phyloP scores from a whole-genome alignment of 92 coral and sea anemone genomes.

The Ricordea florida region DNA sequence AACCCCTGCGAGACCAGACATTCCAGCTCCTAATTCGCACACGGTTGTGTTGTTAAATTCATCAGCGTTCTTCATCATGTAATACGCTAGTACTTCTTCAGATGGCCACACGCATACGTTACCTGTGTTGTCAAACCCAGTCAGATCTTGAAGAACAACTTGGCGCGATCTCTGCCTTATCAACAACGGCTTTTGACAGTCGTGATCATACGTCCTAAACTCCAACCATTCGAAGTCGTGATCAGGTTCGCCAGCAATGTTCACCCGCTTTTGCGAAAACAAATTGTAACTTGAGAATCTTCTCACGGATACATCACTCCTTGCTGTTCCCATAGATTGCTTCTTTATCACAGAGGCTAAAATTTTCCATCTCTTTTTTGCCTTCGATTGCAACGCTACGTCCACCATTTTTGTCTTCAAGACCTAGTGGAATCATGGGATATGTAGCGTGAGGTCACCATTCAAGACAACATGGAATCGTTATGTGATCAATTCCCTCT shows the following conservation, averaged over 20 bases:
- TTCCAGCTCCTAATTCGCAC: slow-evolving; percentile 96
- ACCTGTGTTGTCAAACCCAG: slow-evolving; percentile 94
- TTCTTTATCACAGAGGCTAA: slow-evolving; percentile 71
- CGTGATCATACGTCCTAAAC: not conserved
- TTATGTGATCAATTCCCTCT: slow-evolving; percentile 82
- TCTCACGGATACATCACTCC: slow-evolving; percentile 60
- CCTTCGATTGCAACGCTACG: slow-evolving; percentile 3
- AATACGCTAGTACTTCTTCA: slow-evolving; percentile 83
- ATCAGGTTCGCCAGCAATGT: slow-evolving; percentile 26
- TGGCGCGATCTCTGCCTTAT: slow-evolving; percentile 54
- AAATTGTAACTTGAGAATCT: slow-evolving; percentile 77
- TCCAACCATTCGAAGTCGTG: slow-evolving; percentile 16
- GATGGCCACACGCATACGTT: slow-evolving; percentile 97
- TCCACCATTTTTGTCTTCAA: slow-evolving; percentile 5
- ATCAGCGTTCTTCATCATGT: slow-evolving; percentile 53
- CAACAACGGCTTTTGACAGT: slow-evolving; percentile 2
- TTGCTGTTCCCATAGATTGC: slow-evolving; percentile 7
- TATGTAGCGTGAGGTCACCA: slow-evolving; percentile 1
- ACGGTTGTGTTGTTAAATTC: slow-evolving; percentile 63
- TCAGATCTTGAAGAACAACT: slow-evolving; percentile 67
- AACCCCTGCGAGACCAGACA: slow-evolving; percentile 89
- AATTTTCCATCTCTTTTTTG: slow-evolving; percentile 74
- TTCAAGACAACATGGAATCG: slow-evolving; percentile 24
- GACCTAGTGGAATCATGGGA: slow-evolving; percentile 24
- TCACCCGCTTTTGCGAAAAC: slow-evolving; percentile 12